A percentile compares a stretch with the other conserved stretches of the same genome.
Conservation (phyloP, 2,113 vertebrate genomes). For the Alaudala cheleensis region DNA sequence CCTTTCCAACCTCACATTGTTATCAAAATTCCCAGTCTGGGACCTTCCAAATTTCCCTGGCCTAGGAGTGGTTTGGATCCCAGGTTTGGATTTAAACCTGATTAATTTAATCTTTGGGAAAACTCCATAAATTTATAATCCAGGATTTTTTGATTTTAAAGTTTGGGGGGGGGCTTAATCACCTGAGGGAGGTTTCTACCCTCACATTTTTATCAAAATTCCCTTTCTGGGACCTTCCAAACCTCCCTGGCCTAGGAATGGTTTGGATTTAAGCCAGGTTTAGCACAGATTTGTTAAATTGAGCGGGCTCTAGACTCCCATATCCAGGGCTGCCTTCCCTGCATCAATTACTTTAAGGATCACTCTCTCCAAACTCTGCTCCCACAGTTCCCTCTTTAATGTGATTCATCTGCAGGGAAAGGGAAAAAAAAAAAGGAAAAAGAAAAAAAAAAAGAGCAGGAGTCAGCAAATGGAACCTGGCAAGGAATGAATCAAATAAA, state of each 20-base stretch:
- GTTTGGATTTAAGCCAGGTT: background rate
- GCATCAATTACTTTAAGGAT: constrained; percentile 3
- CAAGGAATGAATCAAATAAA: constrained; percentile 54
- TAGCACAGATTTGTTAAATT: background rate
- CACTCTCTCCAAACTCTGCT: background rate
- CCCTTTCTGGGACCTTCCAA: background rate
- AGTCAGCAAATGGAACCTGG: constrained; percentile 41
- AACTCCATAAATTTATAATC: background rate
- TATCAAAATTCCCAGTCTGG: background rate
- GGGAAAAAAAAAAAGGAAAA: background rate
- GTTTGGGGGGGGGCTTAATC: background rate
- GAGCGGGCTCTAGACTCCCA: background rate
- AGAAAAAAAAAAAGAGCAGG: background rate
- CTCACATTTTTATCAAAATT: background rate
- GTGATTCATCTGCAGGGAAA: background rate
- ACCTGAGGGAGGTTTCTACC: background rate
- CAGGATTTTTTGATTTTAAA: background rate
- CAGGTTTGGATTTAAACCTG: background rate
- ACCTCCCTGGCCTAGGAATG: background rate
- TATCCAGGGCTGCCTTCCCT: background rate
- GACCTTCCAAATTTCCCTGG: background rate
- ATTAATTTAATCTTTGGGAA: background rate
- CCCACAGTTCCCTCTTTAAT: constrained; percentile 7
- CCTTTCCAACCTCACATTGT: background rate
- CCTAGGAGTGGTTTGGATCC: background rate